A percentile compares a stretch with the other conserved stretches of the same genome.
phyloP scores from a whole-genome alignment of 2,888 invertebrate genomes.

The Sycophila texana region DNA sequence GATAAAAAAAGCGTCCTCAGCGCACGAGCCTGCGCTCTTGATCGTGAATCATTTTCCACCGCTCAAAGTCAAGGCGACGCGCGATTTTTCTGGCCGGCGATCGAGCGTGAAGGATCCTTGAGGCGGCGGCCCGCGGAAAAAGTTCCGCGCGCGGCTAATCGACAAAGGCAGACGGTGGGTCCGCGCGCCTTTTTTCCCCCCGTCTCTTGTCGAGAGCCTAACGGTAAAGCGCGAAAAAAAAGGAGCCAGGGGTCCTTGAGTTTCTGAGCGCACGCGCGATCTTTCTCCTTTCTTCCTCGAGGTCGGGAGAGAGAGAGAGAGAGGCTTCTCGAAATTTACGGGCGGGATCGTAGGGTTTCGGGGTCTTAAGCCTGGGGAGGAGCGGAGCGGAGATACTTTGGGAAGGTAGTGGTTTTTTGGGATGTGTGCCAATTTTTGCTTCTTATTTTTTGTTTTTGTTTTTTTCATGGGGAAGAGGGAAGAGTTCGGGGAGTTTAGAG shows the following conservation, averaged over 20 bases:
- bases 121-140: conserved; percentile 38
- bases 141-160: conserved; percentile 38
- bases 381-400: too few relatives aligned
- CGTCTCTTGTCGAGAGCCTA: background rate
- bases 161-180: conserved; percentile 42
- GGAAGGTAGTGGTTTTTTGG: too few relatives aligned
- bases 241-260: conserved; percentile 26
- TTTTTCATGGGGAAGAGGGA: too few relatives aligned
- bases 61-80: conserved; percentile 52
- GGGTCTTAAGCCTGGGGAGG: too few relatives aligned
- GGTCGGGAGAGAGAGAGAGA: too few relatives aligned
- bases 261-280: too few relatives aligned
- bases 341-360: too few relatives aligned
- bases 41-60: conserved; percentile 53
- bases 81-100: conserved; percentile 24
- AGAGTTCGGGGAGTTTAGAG: too few relatives aligned
- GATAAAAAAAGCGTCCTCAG: conserved; percentile 39
- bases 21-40: conserved; percentile 47
- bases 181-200: conserved; percentile 17
- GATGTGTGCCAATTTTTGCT: too few relatives aligned
- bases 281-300: background rate
- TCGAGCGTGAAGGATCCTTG: conserved; percentile 39
- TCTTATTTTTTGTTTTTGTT: too few relatives aligned
- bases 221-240: conserved; percentile 34
- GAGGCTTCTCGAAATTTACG: too few relatives aligned